Evolutionary conservation across 1,140 invertebrate genomes (phyloP).

Genomic region (Leptopilina clavipes): DNA sequence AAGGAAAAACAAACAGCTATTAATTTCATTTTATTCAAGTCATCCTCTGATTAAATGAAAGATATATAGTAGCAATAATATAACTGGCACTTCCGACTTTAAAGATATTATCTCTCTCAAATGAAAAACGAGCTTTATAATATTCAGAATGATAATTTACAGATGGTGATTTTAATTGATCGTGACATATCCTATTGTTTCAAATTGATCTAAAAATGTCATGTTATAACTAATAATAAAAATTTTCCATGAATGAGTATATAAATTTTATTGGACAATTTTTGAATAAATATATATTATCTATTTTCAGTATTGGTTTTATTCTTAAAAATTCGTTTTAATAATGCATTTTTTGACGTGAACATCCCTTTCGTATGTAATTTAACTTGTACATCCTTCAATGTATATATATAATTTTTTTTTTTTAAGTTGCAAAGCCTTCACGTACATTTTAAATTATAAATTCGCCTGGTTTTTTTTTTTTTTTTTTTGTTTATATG

Average conservation of each 20-base stretch:
- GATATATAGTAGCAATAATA: conserved; percentile 11
- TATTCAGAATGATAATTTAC: neutral
- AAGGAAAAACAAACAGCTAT: conserved; percentile 6
- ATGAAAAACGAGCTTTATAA: conserved; percentile 20
- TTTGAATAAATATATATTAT: conserved; percentile 14
- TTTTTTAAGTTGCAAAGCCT: neutral
- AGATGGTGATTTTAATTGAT: neutral
- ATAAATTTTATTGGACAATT: neutral
- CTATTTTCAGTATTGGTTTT: neutral
- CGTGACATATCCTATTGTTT: conserved; percentile 11
- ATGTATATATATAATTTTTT: neutral
- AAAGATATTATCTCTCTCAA: neutral
- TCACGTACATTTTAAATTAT: conserved; percentile 15
- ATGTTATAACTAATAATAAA: neutral
- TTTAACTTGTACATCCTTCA: conserved; percentile 8
- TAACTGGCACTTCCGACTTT: conserved; percentile 18
- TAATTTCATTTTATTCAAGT: conserved; percentile 10
- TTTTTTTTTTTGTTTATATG: neutral
- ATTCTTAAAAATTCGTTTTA: neutral
- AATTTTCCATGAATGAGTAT: neutral
- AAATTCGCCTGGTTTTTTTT: neutral
- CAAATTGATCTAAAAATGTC: neutral
- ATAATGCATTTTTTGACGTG: conserved; percentile 1
- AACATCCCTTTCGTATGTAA: conserved; percentile 8
- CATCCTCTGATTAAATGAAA: conserved; percentile 16